Evolutionary conservation across 2,797 vertebrate species (phyloP).

Genomic region (Falco berigora): DNA sequence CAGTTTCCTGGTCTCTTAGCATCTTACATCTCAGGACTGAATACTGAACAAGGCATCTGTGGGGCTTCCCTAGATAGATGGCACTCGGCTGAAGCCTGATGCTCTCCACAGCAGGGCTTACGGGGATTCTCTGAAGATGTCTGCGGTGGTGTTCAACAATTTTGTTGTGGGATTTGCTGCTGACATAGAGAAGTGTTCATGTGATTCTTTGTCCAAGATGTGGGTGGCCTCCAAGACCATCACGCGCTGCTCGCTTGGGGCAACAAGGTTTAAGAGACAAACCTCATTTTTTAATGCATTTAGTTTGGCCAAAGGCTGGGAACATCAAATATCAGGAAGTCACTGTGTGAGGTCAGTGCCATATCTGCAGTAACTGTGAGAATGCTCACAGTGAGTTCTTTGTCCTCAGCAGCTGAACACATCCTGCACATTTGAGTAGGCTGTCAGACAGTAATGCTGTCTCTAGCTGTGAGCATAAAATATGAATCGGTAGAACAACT

Average conservation of each 20-base stretch:
- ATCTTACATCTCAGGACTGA: neutral
- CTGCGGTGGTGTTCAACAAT: neutral
- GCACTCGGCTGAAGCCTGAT: neutral
- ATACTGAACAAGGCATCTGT: neutral
- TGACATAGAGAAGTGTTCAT: neutral
- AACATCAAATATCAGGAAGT: neutral
- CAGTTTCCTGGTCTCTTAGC: neutral
- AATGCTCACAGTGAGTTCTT: neutral
- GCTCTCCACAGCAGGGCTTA: neutral
- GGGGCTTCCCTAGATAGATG: neutral
- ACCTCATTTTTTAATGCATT: neutral
- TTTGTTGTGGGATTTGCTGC: neutral
- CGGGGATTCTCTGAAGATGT: neutral
- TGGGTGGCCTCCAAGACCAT: neutral
- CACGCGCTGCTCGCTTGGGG: neutral
- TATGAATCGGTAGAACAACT: neutral
- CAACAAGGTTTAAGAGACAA: neutral
- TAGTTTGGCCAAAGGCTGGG: neutral
- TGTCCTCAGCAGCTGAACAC: conserved; percentile 20
- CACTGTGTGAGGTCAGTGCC: neutral
- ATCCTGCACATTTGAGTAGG: neutral
- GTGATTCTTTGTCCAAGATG: neutral
- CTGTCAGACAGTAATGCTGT: neutral
- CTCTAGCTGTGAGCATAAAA: neutral
- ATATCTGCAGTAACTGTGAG: neutral